A percentile compares a stretch with the other conserved stretches of the same genome.
phyloP scores from a whole-genome alignment of 1,140 invertebrate species.

The Calephelis virginiensis region DNA sequence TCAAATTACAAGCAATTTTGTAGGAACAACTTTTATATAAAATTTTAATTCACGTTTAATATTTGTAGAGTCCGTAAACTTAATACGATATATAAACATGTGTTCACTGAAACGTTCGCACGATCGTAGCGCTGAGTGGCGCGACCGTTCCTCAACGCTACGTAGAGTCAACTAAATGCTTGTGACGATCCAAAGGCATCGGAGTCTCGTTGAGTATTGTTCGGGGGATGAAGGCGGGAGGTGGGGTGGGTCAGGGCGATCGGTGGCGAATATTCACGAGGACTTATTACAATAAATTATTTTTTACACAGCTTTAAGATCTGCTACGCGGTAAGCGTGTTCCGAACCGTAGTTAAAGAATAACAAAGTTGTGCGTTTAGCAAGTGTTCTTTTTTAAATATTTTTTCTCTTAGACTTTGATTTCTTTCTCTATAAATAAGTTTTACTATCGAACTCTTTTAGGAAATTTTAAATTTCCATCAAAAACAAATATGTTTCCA shows the following conservation, averaged over 20 bases:
- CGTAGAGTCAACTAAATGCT: conserved; percentile 62
- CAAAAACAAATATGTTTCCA: too few species aligned
- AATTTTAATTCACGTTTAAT: conserved; percentile 28
- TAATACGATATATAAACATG: conserved; percentile 60
- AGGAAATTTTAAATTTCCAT: too few species aligned
- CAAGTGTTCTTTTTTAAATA: background rate
- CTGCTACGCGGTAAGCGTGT: conserved; percentile 44
- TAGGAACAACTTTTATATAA: conserved; percentile 23
- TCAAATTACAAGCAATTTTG: conserved; percentile 23
- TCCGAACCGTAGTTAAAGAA: conserved; percentile 37
- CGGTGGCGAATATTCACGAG: conserved; percentile 72
- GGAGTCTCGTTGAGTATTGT: conserved; percentile 68
- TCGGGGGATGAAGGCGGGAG: conserved; percentile 45
- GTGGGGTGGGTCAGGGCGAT: conserved; percentile 60
- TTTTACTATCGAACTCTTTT: too few species aligned
- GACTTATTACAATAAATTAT: conserved; percentile 78
- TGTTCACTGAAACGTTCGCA: conserved; percentile 60
- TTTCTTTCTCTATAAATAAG: too few species aligned
- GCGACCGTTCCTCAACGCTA: conserved; percentile 67
- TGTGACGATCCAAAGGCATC: conserved; percentile 51
- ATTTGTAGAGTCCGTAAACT: conserved; percentile 38
- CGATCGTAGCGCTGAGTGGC: conserved; percentile 59
- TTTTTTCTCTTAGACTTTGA: too few species aligned
- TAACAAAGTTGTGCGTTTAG: background rate
- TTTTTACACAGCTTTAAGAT: conserved; percentile 71